Conservation (phyloP, 1,140 invertebrate genomes). For the Tetramorium parvispinum region DNA sequence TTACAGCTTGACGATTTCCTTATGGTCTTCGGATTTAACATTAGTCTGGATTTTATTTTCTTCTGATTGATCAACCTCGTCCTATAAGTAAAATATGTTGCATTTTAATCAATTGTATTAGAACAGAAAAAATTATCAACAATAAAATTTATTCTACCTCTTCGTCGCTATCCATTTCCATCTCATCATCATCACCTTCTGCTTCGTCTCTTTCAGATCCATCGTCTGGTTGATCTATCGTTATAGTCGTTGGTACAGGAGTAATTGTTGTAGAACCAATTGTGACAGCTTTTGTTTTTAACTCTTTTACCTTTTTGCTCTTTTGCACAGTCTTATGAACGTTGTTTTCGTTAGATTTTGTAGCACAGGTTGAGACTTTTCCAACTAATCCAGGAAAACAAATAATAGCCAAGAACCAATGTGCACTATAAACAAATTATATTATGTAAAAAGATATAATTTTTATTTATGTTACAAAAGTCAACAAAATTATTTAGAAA, state of each 20-base stretch:
- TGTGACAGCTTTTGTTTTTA: constrained; percentile 83
- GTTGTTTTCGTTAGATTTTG: constrained; percentile 66
- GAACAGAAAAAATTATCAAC: constrained; percentile 18
- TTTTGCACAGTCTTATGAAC: constrained; percentile 69
- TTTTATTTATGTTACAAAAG: neutral
- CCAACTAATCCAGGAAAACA: constrained; percentile 95
- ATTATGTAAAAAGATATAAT: constrained; percentile 20
- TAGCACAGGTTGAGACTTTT: constrained; percentile 71
- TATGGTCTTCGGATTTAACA: constrained; percentile 56
- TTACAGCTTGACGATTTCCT: constrained; percentile 77
- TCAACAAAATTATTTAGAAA: neutral
- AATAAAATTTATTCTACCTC: constrained; percentile 72
- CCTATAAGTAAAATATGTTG: constrained; percentile 69
- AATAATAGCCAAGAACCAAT: constrained; percentile 99
- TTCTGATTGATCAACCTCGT: constrained; percentile 74
- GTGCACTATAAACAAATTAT: constrained; percentile 86
- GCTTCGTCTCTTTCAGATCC: constrained; percentile 93
- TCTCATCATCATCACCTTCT: constrained; percentile 91
- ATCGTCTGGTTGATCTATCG: constrained; percentile 89
- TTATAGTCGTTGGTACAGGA: constrained; percentile 84
- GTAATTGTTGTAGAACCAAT: constrained; percentile 91
- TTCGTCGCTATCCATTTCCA: constrained; percentile 85
- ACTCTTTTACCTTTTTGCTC: constrained; percentile 79
- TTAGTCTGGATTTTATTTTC: constrained; percentile 12
- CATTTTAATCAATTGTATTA: neutral